phyloP scores from a whole-genome alignment of 2,113 vertebrate species.

The Indicator indicator region DNA sequence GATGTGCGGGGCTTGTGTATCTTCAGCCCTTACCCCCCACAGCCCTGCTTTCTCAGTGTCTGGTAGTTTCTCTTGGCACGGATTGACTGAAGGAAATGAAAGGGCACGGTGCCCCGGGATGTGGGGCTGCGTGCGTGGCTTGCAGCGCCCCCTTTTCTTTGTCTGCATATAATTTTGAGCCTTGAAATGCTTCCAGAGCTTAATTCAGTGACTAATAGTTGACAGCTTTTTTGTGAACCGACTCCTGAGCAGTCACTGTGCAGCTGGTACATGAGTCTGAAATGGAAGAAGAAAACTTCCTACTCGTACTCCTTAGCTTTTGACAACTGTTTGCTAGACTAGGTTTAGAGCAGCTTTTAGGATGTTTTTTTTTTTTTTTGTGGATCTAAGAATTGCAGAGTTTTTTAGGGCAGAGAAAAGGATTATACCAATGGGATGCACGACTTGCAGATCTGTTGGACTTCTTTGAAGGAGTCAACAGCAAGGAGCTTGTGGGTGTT shows the following conservation, averaged over 20 bases:
- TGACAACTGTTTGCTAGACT: not conserved
- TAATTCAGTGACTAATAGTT: not conserved
- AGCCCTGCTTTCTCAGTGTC: not conserved
- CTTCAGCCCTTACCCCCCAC: rapidly evolving
- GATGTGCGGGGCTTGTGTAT: not conserved
- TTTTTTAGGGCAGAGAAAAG: not conserved
- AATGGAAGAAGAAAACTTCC: not conserved
- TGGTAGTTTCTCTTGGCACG: not conserved
- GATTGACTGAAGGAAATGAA: not conserved
- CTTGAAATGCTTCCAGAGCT: not conserved
- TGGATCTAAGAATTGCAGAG: not conserved
- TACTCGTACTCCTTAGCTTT: not conserved
- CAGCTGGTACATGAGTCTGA: rapidly evolving
- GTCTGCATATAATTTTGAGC: not conserved
- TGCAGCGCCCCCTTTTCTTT: not conserved
- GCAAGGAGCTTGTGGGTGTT: not conserved
- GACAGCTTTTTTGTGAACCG: not conserved
- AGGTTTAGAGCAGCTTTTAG: not conserved
- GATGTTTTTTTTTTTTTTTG: rapidly evolving
- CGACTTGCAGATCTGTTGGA: not conserved
- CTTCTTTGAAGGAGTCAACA: not conserved
- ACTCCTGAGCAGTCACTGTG: not conserved
- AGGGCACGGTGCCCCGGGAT: not conserved
- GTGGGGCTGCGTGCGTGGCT: not conserved
- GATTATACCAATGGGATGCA: not conserved